A percentile compares a stretch with the other conserved stretches of the same genome.
These are phyloP conservation scores for Oryzias javanicus DNA, from an alignment of 2,113 vertebrate genomes.

Conservation along the genomic window DNA sequence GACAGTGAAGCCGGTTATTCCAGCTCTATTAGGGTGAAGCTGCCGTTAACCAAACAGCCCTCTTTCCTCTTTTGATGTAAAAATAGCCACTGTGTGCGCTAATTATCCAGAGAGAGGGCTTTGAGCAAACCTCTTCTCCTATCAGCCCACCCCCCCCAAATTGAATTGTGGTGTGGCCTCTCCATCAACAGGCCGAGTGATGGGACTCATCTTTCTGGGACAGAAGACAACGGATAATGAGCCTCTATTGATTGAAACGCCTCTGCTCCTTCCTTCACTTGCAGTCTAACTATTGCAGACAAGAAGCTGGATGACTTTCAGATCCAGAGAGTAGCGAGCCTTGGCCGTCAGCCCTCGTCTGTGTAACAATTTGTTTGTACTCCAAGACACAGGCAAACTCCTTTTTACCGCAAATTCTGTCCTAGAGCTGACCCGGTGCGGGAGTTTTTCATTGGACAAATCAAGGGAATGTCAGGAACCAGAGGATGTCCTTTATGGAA, in stretches of 20 bases:
- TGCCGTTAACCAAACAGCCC: constrained; percentile 65
- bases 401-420: constrained; percentile 41
- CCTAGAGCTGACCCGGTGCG: constrained; percentile 47
- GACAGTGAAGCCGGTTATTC: constrained; percentile 62
- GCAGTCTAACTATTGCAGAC: constrained; percentile 54
- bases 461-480: constrained; percentile 14
- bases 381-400: constrained; percentile 32
- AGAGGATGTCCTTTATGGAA: constrained; percentile 21
- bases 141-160: constrained; percentile 53
- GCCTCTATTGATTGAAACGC: constrained; percentile 67
- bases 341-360: constrained; percentile 45
- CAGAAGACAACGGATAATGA: constrained; percentile 70
- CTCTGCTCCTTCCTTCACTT: constrained; percentile 43
- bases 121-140: constrained; percentile 70
- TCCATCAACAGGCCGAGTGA: constrained; percentile 61
- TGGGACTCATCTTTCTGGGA: constrained; percentile 61
- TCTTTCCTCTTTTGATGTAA: constrained; percentile 58
- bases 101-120: constrained; percentile 63
- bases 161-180: constrained; percentile 64
- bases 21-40: constrained; percentile 59
- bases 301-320: constrained; percentile 52
- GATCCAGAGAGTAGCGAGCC: constrained; percentile 50
- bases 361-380: constrained; percentile 57
- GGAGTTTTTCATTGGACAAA: constrained; percentile 24
- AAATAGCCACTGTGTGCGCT: constrained; percentile 59